These are phyloP conservation scores for Scophthalmus maximus DNA, from an alignment of 2,113 vertebrate genomes.

Conservation along the genomic window DNA sequence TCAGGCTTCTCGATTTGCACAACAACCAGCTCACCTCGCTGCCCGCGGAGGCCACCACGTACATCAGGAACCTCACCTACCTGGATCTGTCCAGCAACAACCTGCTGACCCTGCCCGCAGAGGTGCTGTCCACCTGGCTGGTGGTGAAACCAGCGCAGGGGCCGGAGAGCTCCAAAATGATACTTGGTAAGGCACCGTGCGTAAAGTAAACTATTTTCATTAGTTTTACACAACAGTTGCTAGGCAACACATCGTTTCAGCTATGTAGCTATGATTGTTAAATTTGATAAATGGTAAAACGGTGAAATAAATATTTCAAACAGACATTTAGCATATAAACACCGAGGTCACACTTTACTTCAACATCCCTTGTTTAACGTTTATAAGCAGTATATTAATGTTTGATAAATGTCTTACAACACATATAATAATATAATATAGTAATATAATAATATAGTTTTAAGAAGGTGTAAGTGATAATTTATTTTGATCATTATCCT, in stretches of 20 bases:
- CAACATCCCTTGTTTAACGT: not conserved
- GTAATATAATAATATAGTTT: not conserved
- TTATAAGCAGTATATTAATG: not conserved
- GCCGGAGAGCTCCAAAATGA: slow-evolving; percentile 87
- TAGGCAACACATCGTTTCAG: not conserved
- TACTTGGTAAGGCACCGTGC: slow-evolving; percentile 87
- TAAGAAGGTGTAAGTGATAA: not conserved
- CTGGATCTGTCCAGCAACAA: slow-evolving; percentile 96
- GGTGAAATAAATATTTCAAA: not conserved
- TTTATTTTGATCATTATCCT: too few relatives aligned
- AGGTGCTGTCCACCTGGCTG: slow-evolving; percentile 90
- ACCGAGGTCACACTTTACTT: not conserved
- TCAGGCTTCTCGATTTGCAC: slow-evolving; percentile 94
- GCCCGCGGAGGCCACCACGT: slow-evolving; percentile 87
- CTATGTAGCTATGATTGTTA: not conserved
- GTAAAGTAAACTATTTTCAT: not conserved
- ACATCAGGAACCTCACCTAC: slow-evolving; percentile 91
- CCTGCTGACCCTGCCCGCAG: slow-evolving; percentile 89
- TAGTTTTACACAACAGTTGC: not conserved
- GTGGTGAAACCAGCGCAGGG: slow-evolving; percentile 83
- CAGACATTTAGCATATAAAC: not conserved
- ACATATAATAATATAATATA: not conserved
- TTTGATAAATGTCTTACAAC: too few relatives aligned
- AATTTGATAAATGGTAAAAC: not conserved
- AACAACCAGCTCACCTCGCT: slow-evolving; percentile 90